phyloP scores from a whole-genome alignment of 2,113 vertebrate genomes.

The Mesoclemmys tuberculata region DNA sequence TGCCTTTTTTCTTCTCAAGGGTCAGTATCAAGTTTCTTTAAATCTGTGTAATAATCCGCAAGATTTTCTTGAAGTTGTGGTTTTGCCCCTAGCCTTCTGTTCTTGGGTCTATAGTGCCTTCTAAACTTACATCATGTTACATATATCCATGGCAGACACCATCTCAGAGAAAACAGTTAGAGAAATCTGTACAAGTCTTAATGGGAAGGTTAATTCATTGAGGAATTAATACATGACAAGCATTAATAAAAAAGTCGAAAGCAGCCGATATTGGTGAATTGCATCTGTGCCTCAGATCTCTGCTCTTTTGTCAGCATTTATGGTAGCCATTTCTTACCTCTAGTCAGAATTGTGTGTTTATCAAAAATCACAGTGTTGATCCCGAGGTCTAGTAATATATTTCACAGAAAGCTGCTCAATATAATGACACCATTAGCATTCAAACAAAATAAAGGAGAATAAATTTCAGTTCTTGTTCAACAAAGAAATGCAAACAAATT shows the following conservation, averaged over 20 bases:
- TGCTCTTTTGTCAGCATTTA: neutral
- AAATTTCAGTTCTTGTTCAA: neutral
- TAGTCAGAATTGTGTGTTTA: neutral
- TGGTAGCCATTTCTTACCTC: neutral
- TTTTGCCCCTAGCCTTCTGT: slow-evolving; percentile 21
- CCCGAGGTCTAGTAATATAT: neutral
- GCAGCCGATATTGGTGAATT: neutral
- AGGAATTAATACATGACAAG: slow-evolving; percentile 52
- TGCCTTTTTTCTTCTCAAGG: slow-evolving; percentile 1
- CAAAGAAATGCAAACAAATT: neutral
- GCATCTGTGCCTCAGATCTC: neutral
- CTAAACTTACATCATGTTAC: slow-evolving; percentile 30
- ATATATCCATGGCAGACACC: slow-evolving; percentile 4
- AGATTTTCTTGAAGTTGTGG: slow-evolving; percentile 21
- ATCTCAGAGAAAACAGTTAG: slow-evolving; percentile 43
- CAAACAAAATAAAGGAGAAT: neutral
- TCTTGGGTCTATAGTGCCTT: neutral
- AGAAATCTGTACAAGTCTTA: slow-evolving; percentile 46
- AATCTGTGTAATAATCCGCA: slow-evolving; percentile 19
- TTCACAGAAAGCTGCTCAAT: neutral
- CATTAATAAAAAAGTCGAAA: slow-evolving; percentile 21
- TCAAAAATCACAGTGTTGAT: neutral
- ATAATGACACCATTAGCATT: neutral
- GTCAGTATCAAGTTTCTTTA: slow-evolving; percentile 44
- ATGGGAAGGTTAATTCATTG: slow-evolving; percentile 52